Evolutionary conservation across 2,888 invertebrate species (phyloP).

Genomic region (Xylota segnis): DNA sequence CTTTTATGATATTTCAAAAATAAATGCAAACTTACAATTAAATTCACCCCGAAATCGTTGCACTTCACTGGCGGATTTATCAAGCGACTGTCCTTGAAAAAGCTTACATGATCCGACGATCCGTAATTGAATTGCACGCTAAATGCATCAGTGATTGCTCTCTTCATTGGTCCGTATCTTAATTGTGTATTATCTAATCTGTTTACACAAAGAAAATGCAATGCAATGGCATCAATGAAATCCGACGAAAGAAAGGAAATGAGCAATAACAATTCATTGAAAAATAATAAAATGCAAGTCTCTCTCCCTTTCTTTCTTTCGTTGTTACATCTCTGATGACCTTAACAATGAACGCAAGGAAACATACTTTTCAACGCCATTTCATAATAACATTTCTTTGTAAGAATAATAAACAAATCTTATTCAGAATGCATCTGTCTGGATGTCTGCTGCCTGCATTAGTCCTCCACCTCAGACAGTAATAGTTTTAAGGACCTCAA

Average conservation of each 20-base stretch:
- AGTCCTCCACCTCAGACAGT: conserved; percentile 9
- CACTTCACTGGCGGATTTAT: conserved; percentile 54
- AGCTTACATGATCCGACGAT: conserved; percentile 48
- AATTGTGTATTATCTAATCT: conserved; percentile 56
- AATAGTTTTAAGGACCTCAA: conserved; percentile 40
- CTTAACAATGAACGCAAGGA: conserved; percentile 12
- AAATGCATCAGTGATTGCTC: conserved; percentile 59
- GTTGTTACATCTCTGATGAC: background rate
- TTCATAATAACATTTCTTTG: conserved; percentile 19
- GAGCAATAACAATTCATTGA: conserved; percentile 54
- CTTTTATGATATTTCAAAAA: conserved; percentile 4
- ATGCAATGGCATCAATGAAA: conserved; percentile 49
- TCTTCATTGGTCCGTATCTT: conserved; percentile 50
- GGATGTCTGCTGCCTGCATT: conserved; percentile 46
- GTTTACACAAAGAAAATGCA: conserved; percentile 29
- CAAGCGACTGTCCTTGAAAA: conserved; percentile 60
- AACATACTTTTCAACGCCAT: conserved; percentile 40
- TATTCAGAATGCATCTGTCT: conserved; percentile 42
- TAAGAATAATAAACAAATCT: conserved; percentile 45
- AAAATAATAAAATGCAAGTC: conserved; percentile 39
- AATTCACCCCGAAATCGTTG: conserved; percentile 13
- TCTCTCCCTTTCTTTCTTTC: background rate
- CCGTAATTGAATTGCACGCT: conserved; percentile 56
- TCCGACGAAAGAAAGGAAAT: conserved; percentile 32
- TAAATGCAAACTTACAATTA: conserved; percentile 14